Evolutionary conservation across 64 coral and sea anemone genomes (phyloP).

Genomic region (Porites lutea): DNA sequence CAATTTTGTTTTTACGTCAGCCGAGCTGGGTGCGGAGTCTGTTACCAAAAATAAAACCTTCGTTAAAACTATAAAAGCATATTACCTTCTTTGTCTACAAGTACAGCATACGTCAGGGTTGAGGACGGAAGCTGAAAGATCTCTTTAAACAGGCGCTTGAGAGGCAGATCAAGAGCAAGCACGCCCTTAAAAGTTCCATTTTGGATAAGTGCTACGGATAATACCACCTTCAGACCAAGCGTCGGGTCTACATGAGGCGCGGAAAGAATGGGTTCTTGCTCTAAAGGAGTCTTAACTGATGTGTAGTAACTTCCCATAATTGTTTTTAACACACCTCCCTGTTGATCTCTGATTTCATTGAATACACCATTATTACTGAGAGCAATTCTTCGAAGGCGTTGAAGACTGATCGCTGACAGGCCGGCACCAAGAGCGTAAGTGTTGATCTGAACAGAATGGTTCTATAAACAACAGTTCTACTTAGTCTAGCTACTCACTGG

Average conservation of each 20-base stretch:
- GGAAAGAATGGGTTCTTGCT: conserved; percentile 6
- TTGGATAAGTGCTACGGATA: conserved; percentile 1
- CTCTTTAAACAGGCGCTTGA: conserved; percentile 24
- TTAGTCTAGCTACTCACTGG: no score
- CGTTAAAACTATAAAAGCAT: no score
- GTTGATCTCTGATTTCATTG: conserved; percentile 15
- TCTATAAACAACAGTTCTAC: background rate
- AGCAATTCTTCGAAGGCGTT: conserved; percentile 27
- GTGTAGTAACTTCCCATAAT: conserved; percentile 38
- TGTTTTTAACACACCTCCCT: background rate
- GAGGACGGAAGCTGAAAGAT: background rate
- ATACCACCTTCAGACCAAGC: conserved; percentile 14
- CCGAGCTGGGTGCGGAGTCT: no score
- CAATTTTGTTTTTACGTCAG: no score
- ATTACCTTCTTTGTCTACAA: conserved; percentile 35
- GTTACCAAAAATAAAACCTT: background rate
- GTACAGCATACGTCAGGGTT: background rate
- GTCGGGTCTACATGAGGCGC: conserved; percentile 3
- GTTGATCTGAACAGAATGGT: conserved; percentile 7
- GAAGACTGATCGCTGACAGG: background rate
- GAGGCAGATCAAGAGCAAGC: conserved; percentile 11
- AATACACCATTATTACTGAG: conserved; percentile 15
- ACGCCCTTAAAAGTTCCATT: conserved; percentile 19
- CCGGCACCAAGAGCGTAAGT: conserved; percentile 28
- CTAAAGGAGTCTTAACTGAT: background rate